Conservation (phyloP, 2,888 invertebrate genomes). For the Holacanthella duospinosa region DNA sequence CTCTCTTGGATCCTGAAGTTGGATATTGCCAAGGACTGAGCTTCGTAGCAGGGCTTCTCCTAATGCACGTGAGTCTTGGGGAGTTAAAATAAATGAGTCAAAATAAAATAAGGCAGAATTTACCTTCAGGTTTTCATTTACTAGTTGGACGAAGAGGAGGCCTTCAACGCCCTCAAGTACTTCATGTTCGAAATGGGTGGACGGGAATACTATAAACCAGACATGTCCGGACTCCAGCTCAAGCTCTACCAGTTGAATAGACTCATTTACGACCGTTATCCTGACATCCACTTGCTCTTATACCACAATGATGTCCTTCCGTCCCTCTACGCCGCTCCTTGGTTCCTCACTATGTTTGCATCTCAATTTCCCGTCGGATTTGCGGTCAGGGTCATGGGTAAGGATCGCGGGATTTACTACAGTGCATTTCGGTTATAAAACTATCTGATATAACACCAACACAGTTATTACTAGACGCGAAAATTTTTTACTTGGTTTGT, state of each 20-base stretch:
- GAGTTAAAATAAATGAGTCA: neutral
- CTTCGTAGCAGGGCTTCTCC: slow-evolving; percentile 84
- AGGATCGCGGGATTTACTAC: no score
- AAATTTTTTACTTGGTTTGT: no score
- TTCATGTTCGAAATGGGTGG: slow-evolving; percentile 83
- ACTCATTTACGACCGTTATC: slow-evolving; percentile 74
- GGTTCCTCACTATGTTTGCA: slow-evolving; percentile 90
- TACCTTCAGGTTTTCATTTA: neutral
- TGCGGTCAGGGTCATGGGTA: slow-evolving; percentile 85
- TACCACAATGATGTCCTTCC: slow-evolving; percentile 75
- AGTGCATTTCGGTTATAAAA: no score
- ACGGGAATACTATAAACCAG: slow-evolving; percentile 79
- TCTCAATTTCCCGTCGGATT: slow-evolving; percentile 94
- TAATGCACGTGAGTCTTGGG: slow-evolving; percentile 74
- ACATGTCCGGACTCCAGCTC: slow-evolving; percentile 56
- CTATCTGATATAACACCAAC: no score
- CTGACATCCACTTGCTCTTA: slow-evolving; percentile 71
- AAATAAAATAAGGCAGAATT: neutral
- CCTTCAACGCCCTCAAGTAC: slow-evolving; percentile 76
- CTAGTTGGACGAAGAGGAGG: slow-evolving; percentile 87
- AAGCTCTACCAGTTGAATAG: slow-evolving; percentile 88
- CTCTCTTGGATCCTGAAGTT: slow-evolving; percentile 81
- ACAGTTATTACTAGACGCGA: no score
- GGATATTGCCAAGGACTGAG: slow-evolving; percentile 95
- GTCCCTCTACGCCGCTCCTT: slow-evolving; percentile 89